Base-by-base conservation (phyloP, 2,797 vertebrate species). In the Enteromius afrohamiltoni region DNA sequence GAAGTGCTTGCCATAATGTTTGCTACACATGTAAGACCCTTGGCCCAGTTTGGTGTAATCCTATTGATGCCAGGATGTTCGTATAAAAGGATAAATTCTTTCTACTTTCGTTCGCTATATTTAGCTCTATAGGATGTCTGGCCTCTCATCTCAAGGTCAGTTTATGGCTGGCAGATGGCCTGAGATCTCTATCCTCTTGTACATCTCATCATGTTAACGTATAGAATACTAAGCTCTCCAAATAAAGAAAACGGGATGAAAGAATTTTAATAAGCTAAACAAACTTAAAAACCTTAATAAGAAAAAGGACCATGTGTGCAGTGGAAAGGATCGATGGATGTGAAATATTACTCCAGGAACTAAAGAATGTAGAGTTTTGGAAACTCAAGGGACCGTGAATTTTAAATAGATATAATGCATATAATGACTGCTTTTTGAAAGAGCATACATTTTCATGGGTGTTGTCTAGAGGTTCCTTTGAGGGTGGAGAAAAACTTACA, bases 11-110 rank as follows among this genome's bases (percentile, higher is more conserved):
- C 62, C 42, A 47, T n/a, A 64, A 68, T 51, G 76, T 71, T 47
- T 49, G 9, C 58, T 45, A 21, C 40, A 58, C 47, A 34, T 31
- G 77, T 16, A 53, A 76, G 62, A 79, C 69, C 80, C 51, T 80
- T 80, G 77, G 34, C 14, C 73, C 19, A 17, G 55, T 55, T 14
- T 10, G 76, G 49, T 76, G 31, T 77, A 83, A 80, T 80, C 85
- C 65, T 64, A 26, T 51, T 70, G 60, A 68, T 31, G 37, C 3
- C 68, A 83, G 65, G 65, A 81, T 80, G 49, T 55, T 75, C 6
- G 10, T 64, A 29, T 40, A 34, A 3, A 29, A 83, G 21, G 67
- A 53, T 53, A 26, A 34, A 45, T 47, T 49, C 64, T 77, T 42
- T 53, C 34, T 34, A 68, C 34, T 23, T 67, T 78, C 31, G 19